Evolutionary conservation across 2,888 invertebrate species (phyloP).

Genomic region (Drosophila rellima): DNA sequence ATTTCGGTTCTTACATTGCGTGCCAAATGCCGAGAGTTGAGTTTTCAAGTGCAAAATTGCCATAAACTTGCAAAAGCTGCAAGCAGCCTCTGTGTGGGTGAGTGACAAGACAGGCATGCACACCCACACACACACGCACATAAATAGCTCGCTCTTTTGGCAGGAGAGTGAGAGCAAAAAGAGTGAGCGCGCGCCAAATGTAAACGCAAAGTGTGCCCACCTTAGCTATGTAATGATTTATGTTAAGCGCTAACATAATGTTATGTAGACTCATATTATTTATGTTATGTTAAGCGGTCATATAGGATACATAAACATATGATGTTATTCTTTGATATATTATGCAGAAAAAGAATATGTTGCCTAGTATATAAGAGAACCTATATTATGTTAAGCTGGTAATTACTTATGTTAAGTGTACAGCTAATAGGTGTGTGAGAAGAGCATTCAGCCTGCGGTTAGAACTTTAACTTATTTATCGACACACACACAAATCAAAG

Average conservation of each 20-base stretch:
- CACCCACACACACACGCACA: conserved; percentile 3
- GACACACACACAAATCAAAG: conserved; percentile 37
- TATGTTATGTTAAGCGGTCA: neutral
- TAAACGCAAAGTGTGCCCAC: conserved; percentile 30
- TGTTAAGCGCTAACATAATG: conserved; percentile 4
- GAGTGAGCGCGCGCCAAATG: conserved; percentile 22
- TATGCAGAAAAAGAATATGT: no score
- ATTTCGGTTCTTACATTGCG: conserved; percentile 57
- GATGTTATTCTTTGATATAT: no score
- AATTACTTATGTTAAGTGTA: neutral
- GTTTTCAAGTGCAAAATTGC: conserved; percentile 78
- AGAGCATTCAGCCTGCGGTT: conserved; percentile 3
- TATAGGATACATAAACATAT: no score
- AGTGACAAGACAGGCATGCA: neutral
- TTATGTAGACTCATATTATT: neutral
- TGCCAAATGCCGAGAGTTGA: conserved; percentile 44
- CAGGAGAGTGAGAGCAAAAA: conserved; percentile 16
- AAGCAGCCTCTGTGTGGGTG: conserved; percentile 13
- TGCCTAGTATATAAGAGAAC: no score
- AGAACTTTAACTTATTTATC: conserved; percentile 7
- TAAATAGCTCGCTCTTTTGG: conserved; percentile 1
- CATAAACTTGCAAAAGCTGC: conserved; percentile 67
- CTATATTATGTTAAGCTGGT: neutral
- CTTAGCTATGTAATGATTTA: conserved; percentile 6
- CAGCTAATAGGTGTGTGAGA: neutral